phyloP scores from a whole-genome alignment of 2,797 vertebrate genomes.

The Falco berigora region DNA sequence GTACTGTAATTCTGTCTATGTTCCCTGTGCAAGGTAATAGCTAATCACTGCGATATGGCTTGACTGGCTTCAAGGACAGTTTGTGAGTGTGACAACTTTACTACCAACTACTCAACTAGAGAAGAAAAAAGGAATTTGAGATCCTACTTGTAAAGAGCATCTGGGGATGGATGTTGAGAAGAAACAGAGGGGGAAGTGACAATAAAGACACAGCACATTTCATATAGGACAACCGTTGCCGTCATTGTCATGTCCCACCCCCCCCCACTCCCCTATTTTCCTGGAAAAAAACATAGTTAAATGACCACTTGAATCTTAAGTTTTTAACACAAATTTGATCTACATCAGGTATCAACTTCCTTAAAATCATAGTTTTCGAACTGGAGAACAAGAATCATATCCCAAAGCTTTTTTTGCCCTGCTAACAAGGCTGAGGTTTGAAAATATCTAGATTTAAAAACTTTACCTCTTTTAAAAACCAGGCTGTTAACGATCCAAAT shows the following conservation, averaged over 20 bases:
- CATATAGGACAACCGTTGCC: not conserved
- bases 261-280: not conserved
- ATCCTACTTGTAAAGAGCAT: not conserved
- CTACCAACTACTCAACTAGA: not conserved
- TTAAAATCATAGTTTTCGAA: not conserved
- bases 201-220: not conserved
- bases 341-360: not conserved
- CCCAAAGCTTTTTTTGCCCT: not conserved
- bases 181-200: not conserved
- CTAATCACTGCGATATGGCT: not conserved
- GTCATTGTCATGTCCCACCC: no score
- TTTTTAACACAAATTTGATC: not conserved
- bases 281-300: not conserved
- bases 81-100: not conserved
- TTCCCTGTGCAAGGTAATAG: not conserved
- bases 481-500: conserved; percentile 88
- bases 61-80: not conserved
- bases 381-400: not conserved
- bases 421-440: not conserved
- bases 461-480: conserved; percentile 95
- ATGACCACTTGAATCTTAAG: not conserved
- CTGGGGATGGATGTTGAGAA: not conserved
- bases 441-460: not conserved
- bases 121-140: not conserved
- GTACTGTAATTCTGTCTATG: not conserved